Evolutionary conservation across 2,113 vertebrate genomes (phyloP), one percentile per base, ranked within the genome.

Genomic region (Micronycteris hirsuta): DNA sequence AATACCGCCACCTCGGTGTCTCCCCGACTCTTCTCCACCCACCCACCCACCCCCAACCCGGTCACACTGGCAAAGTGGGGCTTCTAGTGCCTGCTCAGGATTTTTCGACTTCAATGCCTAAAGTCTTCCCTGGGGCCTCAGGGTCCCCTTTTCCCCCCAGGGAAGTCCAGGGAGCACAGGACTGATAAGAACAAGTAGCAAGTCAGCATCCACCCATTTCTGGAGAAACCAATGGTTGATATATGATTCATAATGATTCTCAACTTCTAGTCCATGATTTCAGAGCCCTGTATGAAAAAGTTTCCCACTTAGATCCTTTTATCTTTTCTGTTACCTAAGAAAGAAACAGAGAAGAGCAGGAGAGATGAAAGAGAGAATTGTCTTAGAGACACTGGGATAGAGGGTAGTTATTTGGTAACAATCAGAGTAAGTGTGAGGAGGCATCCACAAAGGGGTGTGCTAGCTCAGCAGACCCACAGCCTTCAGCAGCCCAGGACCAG

Each of bases 21-120:
- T 77, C 22, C n/a, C 26, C n/a, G 56, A 2, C 1, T 7, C 4
- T 16, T 17, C 3, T 28, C 65, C 17, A 13, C 0, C 4, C 14
- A 2, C 0, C 4, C 14, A 2, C n/a, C 73, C 22, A 10, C 2
- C 4, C 19, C 2, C 7, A 0, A 0, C 7, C 14, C 20, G 9
- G 3, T 8, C 14, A 9, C 9, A 14, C 8, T 0, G 9, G 24
- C 58, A 31, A 52, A 47, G 28, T 41, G 56, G 13, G n/a, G 7
- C 26, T 88, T 74, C 41, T 63, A 3, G 0, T 54, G 11, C 13
- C 89, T 67, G 3, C 10, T 80, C 13, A 73, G 68, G 28, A 56
- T n/a, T 89, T 94, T 93, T 49, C n/a, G 17, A 24, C 28, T 58
- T 94, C 77, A 63, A 3, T 43, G 26, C 28, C n/a, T 47, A 43